phyloP scores from a whole-genome alignment of 2,888 invertebrate genomes.

The Pollenia amentaria region DNA sequence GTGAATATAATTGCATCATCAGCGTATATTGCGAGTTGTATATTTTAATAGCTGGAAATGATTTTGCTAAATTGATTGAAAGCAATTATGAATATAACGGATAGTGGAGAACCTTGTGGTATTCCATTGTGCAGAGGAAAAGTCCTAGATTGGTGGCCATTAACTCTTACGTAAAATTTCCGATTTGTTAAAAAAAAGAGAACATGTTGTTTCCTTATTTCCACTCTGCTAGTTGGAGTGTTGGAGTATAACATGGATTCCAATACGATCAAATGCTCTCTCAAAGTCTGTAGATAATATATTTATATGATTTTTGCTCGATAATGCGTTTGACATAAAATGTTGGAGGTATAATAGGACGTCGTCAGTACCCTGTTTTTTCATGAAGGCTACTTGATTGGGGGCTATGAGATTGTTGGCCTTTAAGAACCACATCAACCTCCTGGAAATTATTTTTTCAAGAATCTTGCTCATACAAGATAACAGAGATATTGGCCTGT shows the following conservation, averaged over 20 bases:
- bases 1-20: background rate
- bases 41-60: background rate
- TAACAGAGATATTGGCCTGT: constrained; percentile 32
- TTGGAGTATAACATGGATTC: constrained; percentile 45
- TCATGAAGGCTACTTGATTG: constrained; percentile 60
- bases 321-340: constrained; percentile 34
- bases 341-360: constrained; percentile 48
- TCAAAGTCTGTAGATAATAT: constrained; percentile 51
- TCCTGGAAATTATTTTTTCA: constrained; percentile 32
- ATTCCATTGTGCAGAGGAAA: background rate
- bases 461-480: constrained; percentile 36
- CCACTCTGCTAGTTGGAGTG: background rate
- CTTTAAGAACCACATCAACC: background rate
- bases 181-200: background rate
- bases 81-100: constrained; percentile 21
- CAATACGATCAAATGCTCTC: constrained; percentile 61
- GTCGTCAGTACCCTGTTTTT: constrained; percentile 40
- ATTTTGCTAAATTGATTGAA: constrained; percentile 38
- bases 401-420: background rate
- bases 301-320: constrained; percentile 44
- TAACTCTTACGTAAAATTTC: background rate
- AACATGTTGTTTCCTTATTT: background rate
- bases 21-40: too few relatives aligned
- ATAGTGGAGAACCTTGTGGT: background rate
- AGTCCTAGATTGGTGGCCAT: too few relatives aligned